Base-by-base conservation (phyloP, 2,888 invertebrate species). In the Sesia apiformis region DNA sequence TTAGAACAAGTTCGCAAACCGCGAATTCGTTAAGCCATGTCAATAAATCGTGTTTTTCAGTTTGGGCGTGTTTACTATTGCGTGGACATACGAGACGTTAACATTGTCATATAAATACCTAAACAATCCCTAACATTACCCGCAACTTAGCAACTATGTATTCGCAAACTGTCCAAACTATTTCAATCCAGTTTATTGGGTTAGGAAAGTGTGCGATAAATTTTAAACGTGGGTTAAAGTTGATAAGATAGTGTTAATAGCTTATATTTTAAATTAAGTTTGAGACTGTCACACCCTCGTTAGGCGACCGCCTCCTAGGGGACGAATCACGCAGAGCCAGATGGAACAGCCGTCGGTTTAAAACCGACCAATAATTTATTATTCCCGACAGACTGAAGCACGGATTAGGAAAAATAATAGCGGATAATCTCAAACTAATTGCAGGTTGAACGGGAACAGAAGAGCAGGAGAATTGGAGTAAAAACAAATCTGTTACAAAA, bases 221-320 rank as follows among this genome's bases (percentile, higher is more conserved):
- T 63, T 61, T 63, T 55, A 59, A 8, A 7, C 6, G 4, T 4
- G 39, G n/a, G 4, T 7, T 5, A 53, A 5, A 39, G 51, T 38
- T 39, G 56, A 76, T 72, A 74, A 74, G 67, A 67, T 64, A 62
- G 63, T 65, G 72, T 72, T 77, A 78, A 76, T 76, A 75, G 74
- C 77, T 77, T 73, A 73, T 64, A 74, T 70, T 70, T 62, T 65
- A 73, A 76, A 77, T 74, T 70, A 76, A 76, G 73, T 79, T 77
- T 69, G 70, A 65, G 60, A 69, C 58, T 77, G 77, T 78, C 78
- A 70, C 73, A 78, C 78, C 81, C 77, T 81, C 70, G 76, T 78
- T 74, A 55, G 49, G 54, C 57, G 57, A 46, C 51, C 55, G 52
- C 56, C 51, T 53, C 55, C 57, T 55, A 60, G 64, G 63, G 62